Evolutionary conservation across 2,797 vertebrate genomes (phyloP), one percentile per base, ranked within the genome.

Genomic region (Cuculus canorus): DNA sequence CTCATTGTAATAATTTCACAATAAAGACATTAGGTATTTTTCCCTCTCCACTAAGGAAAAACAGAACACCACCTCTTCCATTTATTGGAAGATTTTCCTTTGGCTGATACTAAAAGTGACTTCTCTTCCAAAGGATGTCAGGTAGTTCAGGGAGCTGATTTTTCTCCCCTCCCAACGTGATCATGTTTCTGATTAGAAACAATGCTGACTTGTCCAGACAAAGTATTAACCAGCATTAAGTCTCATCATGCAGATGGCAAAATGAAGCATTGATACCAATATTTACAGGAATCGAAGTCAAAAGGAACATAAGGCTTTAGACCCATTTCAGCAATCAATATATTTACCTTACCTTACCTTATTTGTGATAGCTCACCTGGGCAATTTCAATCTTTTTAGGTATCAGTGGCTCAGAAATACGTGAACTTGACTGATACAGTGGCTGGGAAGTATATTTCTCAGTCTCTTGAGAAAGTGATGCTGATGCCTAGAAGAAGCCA

Each of bases 361-460:
- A 71, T 43, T 63, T 63, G 13, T 41, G 30, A 91, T 18, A 43
- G 63, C 96, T 96, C 43, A 97, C 97, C 94, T 92, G 96, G 75
- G 92, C 35, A 85, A 94, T 77, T 96, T 96, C 95, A 24, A 88
- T 77, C 82, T 96, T 96, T 78, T 93, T 79, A 30, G 94, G 25
- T 75, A 95, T 94, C 80, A 95, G 68, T 35, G 93, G 71, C 81
- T 97, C 97, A 95, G 82, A 90, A 85, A 86, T 76, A 64, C 57
- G 39, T 69, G 91, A 86, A 79, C 47, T 96, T 65, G 91, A 76
- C 90, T 96, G 95, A 96, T 96, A 97, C 13, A 95, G 69, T 56
- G 93, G 61, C 59, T 93, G 94, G 65, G 96, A 95, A 92, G 64
- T 24, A 9, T 87, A 96, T 53, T 94, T 96, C 63, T 96, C 96